A percentile compares a stretch with the other conserved stretches of the same genome.
phyloP scores from a whole-genome alignment of 2,113 vertebrate genomes.

The Peromyscus californicus region DNA sequence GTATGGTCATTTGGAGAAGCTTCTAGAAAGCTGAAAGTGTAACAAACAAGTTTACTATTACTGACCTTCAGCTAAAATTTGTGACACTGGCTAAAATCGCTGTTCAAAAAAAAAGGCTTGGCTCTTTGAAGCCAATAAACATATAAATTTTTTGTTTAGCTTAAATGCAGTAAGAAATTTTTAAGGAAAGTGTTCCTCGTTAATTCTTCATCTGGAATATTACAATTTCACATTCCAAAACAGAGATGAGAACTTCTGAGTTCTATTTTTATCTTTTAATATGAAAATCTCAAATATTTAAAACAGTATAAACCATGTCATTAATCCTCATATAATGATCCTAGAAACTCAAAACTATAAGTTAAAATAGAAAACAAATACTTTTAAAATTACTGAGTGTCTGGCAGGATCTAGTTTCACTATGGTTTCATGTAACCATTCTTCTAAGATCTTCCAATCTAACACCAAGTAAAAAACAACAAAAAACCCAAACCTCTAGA shows the following conservation, averaged over 20 bases:
- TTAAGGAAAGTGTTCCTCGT: neutral
- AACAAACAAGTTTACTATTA: neutral
- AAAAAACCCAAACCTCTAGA: neutral
- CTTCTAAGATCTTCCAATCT: neutral
- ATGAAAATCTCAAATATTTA: slow-evolving; percentile 18
- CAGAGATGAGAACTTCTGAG: neutral
- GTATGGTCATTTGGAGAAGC: neutral
- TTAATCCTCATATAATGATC: neutral
- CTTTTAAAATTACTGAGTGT: neutral
- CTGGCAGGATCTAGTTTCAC: neutral
- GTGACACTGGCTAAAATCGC: neutral
- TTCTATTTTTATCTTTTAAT: neutral
- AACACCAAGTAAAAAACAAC: neutral
- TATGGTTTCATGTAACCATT: neutral
- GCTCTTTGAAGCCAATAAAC: slow-evolving; percentile 10
- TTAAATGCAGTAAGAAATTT: neutral
- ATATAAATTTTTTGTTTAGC: slow-evolving; percentile 36
- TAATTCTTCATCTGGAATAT: neutral
- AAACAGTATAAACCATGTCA: neutral
- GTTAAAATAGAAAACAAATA: neutral
- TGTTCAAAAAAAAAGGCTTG: slow-evolving; percentile 1
- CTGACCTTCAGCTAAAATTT: slow-evolving; percentile 1
- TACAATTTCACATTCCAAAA: slow-evolving; percentile 12
- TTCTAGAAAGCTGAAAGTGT: neutral
- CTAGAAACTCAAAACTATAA: neutral